Base-by-base conservation (phyloP, 2,888 invertebrate species). In the Allacma fusca region DNA sequence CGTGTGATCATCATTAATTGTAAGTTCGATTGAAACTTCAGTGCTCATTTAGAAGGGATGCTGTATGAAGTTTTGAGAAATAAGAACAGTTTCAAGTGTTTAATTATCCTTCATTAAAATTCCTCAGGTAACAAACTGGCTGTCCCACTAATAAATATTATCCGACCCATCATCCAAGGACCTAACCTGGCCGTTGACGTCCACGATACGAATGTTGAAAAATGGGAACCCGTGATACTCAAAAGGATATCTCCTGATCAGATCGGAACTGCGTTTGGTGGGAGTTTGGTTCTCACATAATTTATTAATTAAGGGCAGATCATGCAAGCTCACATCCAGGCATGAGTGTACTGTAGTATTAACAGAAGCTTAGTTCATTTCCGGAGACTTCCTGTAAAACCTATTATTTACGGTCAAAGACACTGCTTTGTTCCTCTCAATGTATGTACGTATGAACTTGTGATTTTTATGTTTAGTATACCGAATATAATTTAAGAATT, bases 221-320 rank as follows among this genome's bases (percentile, higher is more conserved):
- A 50, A 50, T 50, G 50, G 50, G 16, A 50, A 16, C 9, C 19
- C 5, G 50, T 16, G 2, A 50, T 50, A 16, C 50, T 12, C 50
- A 13, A 50, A 16, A 50, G 50, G 16, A 50, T 50, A 19, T n/a
- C 1, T 50, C 50, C 50, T 50, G 50, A 50, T 50, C 19, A 50
- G 50, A 50, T 50, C 16, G 50, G 50, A 50, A n/a, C n/a, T 50
- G 50, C 50, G 2, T 50, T 50, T 50, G 50, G 50, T n/a, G 50
- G 50, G 4, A 50, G 9, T 16, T 12, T 50, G 50, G n/a, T 50
- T n/a, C 50, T 50, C 9, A 7, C 34, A n/a, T n/a, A n/a, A n/a
- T n/a, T n/a, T n/a, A n/a, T n/a, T n/a, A n/a, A n/a, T n/a, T n/a
- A n/a, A n/a, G n/a, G n/a, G n/a, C n/a, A n/a, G n/a, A n/a, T n/a